Evolutionary conservation across 2,797 vertebrate species (phyloP), one percentile per base, ranked within the genome.

Genomic region (Myiotriccus ornatus): DNA sequence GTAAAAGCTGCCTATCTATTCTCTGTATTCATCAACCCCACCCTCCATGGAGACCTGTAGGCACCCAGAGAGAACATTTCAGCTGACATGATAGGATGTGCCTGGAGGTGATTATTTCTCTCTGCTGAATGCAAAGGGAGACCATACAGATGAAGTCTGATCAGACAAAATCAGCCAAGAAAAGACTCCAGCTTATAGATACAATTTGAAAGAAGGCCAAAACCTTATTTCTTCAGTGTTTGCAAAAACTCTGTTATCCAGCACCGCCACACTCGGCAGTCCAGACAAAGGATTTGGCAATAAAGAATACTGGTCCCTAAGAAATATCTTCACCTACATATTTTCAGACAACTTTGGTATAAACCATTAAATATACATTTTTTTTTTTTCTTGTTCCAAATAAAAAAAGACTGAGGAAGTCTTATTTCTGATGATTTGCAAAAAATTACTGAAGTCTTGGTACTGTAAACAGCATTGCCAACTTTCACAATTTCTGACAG

Each of bases 21-120:
- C 69, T 84, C 65, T 84, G 77, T n/a, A 69, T 84, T 90, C 80
- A 84, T 87, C 76, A 78, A 90, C 88, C 88, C 62, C 37, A 43
- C 59, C 50, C 77, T 86, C 83, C 1, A 1, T 8, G 27, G 75
- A 74, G 81, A 76, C 56, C 19, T 1, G 10, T 17, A 86, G 73
- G 87, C 74, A 90, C 55, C 83, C 55, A 52, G 63, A 55, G 77
- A 82, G 52, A 52, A 37, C 32, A 35, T 79, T 96, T 79, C 83
- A 84, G 57, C 80, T 62, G 83, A 81, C 67, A 63, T 14, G 64
- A 74, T 88, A 75, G 57, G 89, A 76, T 94, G n/a, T 88, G 88
- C 85, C 85, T 88, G 83, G 70, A 90, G 90, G 87, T 93, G 46
- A 79, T 95, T 94, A 94, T 90, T 95, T 86, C 76, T 84, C 41